phyloP scores from a whole-genome alignment of 1,140 invertebrate species.

The Drosophila watanabei region DNA sequence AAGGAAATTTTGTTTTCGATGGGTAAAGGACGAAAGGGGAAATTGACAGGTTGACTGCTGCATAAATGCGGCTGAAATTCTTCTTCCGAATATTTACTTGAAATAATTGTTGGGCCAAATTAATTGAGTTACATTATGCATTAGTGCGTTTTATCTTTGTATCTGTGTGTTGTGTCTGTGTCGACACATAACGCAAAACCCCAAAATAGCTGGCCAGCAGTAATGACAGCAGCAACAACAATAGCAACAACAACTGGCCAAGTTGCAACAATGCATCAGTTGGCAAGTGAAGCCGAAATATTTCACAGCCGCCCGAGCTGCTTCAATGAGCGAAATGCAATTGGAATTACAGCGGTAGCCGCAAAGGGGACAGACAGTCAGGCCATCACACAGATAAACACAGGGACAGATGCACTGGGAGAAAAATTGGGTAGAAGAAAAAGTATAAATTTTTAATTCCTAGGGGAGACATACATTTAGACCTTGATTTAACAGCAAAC shows the following conservation, averaged over 20 bases:
- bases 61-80: slow-evolving; percentile 30
- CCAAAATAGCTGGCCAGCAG: slow-evolving; percentile 44
- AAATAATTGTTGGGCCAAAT: slow-evolving; percentile 69
- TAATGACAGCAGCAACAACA: slow-evolving; percentile 19
- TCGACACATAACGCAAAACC: slow-evolving; percentile 49
- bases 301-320: slow-evolving; percentile 60
- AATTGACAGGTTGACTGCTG: slow-evolving; percentile 24
- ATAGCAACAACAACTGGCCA: slow-evolving; percentile 7
- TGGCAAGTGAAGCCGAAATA: slow-evolving; percentile 73
- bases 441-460: neutral
- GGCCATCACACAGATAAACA: slow-evolving; percentile 17
- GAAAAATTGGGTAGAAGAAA: neutral
- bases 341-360: slow-evolving; percentile 47
- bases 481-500: neutral
- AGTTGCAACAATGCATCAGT: slow-evolving; percentile 39
- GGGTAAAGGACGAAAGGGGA: slow-evolving; percentile 3
- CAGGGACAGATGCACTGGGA: neutral
- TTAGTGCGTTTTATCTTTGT: slow-evolving; percentile 35
- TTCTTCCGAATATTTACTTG: slow-evolving; percentile 33
- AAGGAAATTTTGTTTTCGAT: slow-evolving; percentile 4
- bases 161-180: neutral
- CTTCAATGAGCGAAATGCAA: slow-evolving; percentile 52
- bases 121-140: slow-evolving; percentile 75
- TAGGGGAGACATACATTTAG: neutral
- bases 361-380: slow-evolving; percentile 33